phyloP scores from a whole-genome alignment of 23 tunicate species.

The Botrylloides violaceus region DNA sequence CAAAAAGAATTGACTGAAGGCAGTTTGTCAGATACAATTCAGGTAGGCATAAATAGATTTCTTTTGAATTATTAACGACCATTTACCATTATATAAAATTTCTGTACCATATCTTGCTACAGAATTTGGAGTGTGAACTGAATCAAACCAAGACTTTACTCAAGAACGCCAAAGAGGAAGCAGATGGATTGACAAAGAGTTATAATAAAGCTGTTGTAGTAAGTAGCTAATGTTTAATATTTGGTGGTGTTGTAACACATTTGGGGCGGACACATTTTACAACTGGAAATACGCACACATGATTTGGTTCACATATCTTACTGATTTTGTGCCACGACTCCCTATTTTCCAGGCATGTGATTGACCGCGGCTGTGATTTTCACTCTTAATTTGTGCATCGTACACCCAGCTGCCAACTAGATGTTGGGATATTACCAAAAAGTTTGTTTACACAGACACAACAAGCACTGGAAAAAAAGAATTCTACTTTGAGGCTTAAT shows the following conservation, averaged over 20 bases:
- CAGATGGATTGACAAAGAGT: slow-evolving; percentile 34
- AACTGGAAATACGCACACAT: no score
- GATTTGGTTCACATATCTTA: no score
- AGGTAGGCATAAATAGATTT: background rate
- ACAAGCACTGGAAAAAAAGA: slow-evolving; percentile 51
- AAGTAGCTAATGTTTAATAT: no score
- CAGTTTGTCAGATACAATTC: slow-evolving; percentile 23
- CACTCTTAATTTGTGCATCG: no score
- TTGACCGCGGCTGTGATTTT: no score
- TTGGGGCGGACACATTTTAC: no score
- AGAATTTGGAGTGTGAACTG: slow-evolving; percentile 52
- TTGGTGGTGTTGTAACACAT: no score
- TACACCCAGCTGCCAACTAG: no score
- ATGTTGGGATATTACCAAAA: no score
- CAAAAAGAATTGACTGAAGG: slow-evolving; percentile 57
- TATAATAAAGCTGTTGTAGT: background rate
- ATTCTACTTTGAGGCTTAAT: slow-evolving; percentile 31
- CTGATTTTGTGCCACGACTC: no score
- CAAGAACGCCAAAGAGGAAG: slow-evolving; percentile 53
- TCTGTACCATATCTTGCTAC: slow-evolving; percentile 12
- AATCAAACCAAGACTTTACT: slow-evolving; percentile 45
- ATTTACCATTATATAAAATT: background rate
- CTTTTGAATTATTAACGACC: no score
- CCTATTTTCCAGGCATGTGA: no score
- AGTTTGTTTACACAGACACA: slow-evolving; percentile 23